These are phyloP conservation scores for Salticus scenicus DNA, from an alignment of 2,888 invertebrate species.

Conservation along the genomic window DNA sequence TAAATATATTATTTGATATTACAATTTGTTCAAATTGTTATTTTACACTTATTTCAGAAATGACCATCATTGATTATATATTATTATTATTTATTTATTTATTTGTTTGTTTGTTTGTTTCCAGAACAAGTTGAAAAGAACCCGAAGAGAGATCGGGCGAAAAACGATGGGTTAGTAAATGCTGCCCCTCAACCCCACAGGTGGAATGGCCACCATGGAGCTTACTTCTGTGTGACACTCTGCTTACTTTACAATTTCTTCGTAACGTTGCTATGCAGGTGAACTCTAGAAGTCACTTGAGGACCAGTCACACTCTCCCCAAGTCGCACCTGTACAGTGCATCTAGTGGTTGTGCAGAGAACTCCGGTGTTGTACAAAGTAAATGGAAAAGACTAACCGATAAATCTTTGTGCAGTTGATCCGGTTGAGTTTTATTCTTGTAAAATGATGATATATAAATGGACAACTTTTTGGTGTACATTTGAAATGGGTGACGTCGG, in stretches of 20 bases:
- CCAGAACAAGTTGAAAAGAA: constrained; percentile 90
- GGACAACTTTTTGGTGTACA: constrained; percentile 27
- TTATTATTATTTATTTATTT: no score
- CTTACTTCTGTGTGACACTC: constrained; percentile 42
- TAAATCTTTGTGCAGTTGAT: neutral
- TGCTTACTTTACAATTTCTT: constrained; percentile 39
- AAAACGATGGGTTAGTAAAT: constrained; percentile 86
- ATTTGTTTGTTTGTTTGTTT: no score
- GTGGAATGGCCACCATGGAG: constrained; percentile 46
- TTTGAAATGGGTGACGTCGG: constrained; percentile 35
- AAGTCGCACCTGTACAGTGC: constrained; percentile 28
- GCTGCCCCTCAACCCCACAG: constrained; percentile 22
- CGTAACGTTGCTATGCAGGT: constrained; percentile 39
- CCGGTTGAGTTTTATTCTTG: constrained; percentile 51
- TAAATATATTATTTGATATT: no score
- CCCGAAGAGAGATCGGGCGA: constrained; percentile 90
- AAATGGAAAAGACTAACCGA: neutral
- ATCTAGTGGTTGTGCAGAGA: constrained; percentile 10
- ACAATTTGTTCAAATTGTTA: no score
- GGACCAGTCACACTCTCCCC: constrained; percentile 53
- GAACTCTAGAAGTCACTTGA: constrained; percentile 37
- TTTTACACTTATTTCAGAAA: no score
- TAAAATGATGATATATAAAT: constrained; percentile 9
- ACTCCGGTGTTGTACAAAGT: constrained; percentile 7
- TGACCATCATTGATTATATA: no score